Evolutionary conservation across 1,140 invertebrate genomes (phyloP), one percentile per base, ranked within the genome.

Genomic region (Melipona quadrifasciata): DNA sequence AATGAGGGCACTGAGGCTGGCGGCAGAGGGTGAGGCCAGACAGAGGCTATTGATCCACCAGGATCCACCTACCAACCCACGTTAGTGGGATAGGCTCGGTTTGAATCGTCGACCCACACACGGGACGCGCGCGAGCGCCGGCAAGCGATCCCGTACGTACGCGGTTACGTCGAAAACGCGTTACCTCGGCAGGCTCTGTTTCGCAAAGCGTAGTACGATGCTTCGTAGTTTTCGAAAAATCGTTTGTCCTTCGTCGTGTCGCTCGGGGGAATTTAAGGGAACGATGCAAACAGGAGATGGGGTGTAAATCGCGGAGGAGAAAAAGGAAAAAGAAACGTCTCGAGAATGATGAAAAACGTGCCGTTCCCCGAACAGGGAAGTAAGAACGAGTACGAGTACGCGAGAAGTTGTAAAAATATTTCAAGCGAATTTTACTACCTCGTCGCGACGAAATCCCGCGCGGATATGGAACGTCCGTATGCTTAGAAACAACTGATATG

Each of bases 31-130:
- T 93, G 93, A 94, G 93, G 92, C 93, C 92, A 94, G 93, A 94
- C 93, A 93, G 91, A 91, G 92, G 92, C 92, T 94, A 94, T 94
- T 94, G 93, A 94, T 94, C 93, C 90, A 88, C 67, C 84, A 92
- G 92, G 91, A 92, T 93, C 89, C 91, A 91, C 91, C 92, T 90
- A 90, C 91, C 91, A 90, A 90, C 84, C 89, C 86, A 85, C 89
- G 84, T 87, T 92, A 92, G 91, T 92, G 89, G 91, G 91, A 91
- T 92, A 92, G 90, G 91, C 88, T 92, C 90, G 90, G 91, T 88
- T 87, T 92, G 88, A 89, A 90, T 85, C 83, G 89, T 87, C 88
- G 86, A 90, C 86, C 88, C 84, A 87, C 82, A 78, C 88, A 75
- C 65, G 31, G 17, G 19, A 47, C 6, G 72, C 31, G 16, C 67